phyloP scores from a whole-genome alignment of 2,888 invertebrate genomes.

The Agonopterix alstromeriana region DNA sequence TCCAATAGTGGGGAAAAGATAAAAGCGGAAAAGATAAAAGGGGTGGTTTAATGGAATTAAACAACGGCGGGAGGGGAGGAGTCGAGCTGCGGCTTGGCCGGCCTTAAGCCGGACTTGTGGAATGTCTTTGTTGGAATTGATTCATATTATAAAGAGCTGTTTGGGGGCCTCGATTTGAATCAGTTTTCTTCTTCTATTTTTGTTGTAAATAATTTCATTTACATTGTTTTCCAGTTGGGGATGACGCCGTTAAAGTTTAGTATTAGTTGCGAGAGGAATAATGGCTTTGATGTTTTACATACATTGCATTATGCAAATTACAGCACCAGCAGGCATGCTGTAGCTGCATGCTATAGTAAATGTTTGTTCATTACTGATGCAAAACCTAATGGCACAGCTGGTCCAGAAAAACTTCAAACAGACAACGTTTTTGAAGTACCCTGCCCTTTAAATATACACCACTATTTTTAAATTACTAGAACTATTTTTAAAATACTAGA shows the following conservation, averaged over 20 bases:
- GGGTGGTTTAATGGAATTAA: slow-evolving; percentile 76
- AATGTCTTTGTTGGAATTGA: slow-evolving; percentile 64
- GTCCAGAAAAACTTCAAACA: no score
- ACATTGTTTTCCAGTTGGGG: slow-evolving; percentile 1
- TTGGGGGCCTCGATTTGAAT: slow-evolving; percentile 29
- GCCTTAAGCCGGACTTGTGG: slow-evolving; percentile 64
- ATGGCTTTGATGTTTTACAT: no score
- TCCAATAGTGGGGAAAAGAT: slow-evolving; percentile 68
- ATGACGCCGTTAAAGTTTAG: neutral
- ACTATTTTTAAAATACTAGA: no score
- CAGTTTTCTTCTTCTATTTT: slow-evolving; percentile 20
- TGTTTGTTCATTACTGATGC: no score
- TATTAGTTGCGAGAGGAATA: neutral
- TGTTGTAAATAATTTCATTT: slow-evolving; percentile 13
- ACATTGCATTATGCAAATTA: no score
- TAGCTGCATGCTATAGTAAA: no score
- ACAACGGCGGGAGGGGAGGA: slow-evolving; percentile 42
- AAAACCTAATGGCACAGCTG: no score
- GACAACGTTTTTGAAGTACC: no score
- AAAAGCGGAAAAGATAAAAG: slow-evolving; percentile 72
- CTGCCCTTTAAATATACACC: no score
- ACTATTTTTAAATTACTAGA: no score
- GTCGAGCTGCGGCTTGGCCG: slow-evolving; percentile 26
- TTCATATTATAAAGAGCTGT: slow-evolving; percentile 24
- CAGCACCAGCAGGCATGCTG: no score